These are phyloP conservation scores for Keiferia lycopersicella DNA, from an alignment of 2,888 invertebrate genomes.

Conservation along the genomic window DNA sequence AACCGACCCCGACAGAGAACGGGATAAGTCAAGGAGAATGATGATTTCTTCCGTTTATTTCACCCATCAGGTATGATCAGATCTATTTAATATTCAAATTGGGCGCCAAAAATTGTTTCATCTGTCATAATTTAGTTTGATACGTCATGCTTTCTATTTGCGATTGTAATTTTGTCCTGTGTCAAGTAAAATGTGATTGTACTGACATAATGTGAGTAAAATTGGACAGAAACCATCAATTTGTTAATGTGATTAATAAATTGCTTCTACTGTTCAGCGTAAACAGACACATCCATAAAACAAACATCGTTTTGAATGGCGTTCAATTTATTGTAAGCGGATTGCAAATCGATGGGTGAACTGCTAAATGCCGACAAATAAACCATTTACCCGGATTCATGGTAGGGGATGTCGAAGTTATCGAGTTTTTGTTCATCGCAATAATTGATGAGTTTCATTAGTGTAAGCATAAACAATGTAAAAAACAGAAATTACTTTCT, in stretches of 20 bases:
- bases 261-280: neutral
- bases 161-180: neutral
- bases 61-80: too few species aligned
- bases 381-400: constrained; percentile 34
- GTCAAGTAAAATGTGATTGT: neutral
- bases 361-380: constrained; percentile 36
- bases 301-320: constrained; percentile 9
- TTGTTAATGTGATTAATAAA: constrained; percentile 1
- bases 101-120: neutral
- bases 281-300: constrained; percentile 25
- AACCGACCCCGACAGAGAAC: too few species aligned
- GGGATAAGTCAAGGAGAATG: too few species aligned
- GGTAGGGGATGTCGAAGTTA: constrained; percentile 30
- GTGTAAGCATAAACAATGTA: neutral
- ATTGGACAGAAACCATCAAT: neutral
- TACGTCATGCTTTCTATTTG: neutral
- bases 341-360: constrained; percentile 25
- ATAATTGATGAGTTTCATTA: constrained; percentile 38
- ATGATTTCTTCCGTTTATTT: too few species aligned
- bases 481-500: constrained; percentile 3
- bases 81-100: neutral
- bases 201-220: neutral
- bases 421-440: constrained; percentile 34
- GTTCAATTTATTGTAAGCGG: constrained; percentile 23
- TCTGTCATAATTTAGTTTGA: neutral